phyloP scores from a whole-genome alignment of 2,888 invertebrate species.

The Argyresthia goedartella region DNA sequence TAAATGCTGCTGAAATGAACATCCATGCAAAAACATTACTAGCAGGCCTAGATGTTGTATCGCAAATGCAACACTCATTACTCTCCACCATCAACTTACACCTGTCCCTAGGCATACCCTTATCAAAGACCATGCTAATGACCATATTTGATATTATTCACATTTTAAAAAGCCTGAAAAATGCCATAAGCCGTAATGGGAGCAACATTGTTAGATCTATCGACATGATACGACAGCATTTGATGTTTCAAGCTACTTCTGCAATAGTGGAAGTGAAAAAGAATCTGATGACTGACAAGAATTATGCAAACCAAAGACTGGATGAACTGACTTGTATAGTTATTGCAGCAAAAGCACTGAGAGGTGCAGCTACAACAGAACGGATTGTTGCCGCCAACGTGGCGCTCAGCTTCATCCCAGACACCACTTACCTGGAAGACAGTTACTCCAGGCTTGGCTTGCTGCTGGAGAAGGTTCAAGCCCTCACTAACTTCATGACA shows the following conservation, averaged over 20 bases:
- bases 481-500: conserved; percentile 70
- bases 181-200: conserved; percentile 77
- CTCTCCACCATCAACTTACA: conserved; percentile 76
- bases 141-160: conserved; percentile 86
- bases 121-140: conserved; percentile 81
- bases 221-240: conserved; percentile 83
- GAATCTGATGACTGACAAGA: conserved; percentile 73
- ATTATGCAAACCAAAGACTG: conserved; percentile 74
- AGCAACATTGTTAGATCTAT: conserved; percentile 79
- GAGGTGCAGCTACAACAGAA: conserved; percentile 74
- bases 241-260: conserved; percentile 80
- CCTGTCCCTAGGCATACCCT: conserved; percentile 78
- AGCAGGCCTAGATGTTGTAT: conserved; percentile 77
- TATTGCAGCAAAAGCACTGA: conserved; percentile 77
- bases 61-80: conserved; percentile 70
- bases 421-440: conserved; percentile 73
- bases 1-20: conserved; percentile 56
- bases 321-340: conserved; percentile 82
- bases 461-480: conserved; percentile 75
- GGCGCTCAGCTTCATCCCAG: conserved; percentile 76
- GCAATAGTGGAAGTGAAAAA: conserved; percentile 78
- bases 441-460: conserved; percentile 72
- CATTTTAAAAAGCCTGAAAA: conserved; percentile 82
- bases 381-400: conserved; percentile 76
- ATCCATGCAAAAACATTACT: conserved; percentile 47